These are phyloP conservation scores for Centropristis striata DNA, from an alignment of 2,113 vertebrate species.

Conservation along the genomic window DNA sequence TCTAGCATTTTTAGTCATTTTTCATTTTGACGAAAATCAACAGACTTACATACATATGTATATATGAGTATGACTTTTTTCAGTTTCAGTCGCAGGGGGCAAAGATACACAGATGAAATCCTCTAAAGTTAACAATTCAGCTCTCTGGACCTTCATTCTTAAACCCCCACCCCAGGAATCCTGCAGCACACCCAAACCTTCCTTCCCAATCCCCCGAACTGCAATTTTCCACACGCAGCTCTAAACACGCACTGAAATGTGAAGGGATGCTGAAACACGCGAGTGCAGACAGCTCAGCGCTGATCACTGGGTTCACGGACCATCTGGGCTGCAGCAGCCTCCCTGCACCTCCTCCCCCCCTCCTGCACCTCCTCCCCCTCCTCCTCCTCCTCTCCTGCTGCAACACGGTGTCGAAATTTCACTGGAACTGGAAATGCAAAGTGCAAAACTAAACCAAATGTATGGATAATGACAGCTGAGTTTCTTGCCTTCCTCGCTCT, in stretches of 20 bases:
- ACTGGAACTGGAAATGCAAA: slow-evolving; percentile 41
- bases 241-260: slow-evolving; percentile 61
- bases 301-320: slow-evolving; percentile 60
- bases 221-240: slow-evolving; percentile 64
- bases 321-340: slow-evolving; percentile 78
- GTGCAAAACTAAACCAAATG: slow-evolving; percentile 65
- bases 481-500: slow-evolving; percentile 22
- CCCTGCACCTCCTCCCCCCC: slow-evolving; percentile 43
- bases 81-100: too few species aligned
- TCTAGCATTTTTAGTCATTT: too few species aligned
- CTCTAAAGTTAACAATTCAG: slow-evolving; percentile 72
- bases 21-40: too few species aligned
- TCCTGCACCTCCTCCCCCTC: slow-evolving; percentile 5
- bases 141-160: slow-evolving; percentile 57
- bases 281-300: slow-evolving; percentile 46
- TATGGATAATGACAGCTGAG: slow-evolving; percentile 55
- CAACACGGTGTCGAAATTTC: slow-evolving; percentile 44
- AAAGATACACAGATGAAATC: slow-evolving; percentile 43
- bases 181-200: slow-evolving; percentile 50
- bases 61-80: too few species aligned
- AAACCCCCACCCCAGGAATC: slow-evolving; percentile 22
- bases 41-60: too few species aligned
- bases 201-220: slow-evolving; percentile 62
- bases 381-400: slow-evolving; percentile 1
- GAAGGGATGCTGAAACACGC: slow-evolving; percentile 71